A percentile compares a stretch with the other conserved stretches of the same genome.
Conservation (phyloP, 37 sponge, comb jelly and placozoan species). For the Ephydatia muelleri region DNA sequence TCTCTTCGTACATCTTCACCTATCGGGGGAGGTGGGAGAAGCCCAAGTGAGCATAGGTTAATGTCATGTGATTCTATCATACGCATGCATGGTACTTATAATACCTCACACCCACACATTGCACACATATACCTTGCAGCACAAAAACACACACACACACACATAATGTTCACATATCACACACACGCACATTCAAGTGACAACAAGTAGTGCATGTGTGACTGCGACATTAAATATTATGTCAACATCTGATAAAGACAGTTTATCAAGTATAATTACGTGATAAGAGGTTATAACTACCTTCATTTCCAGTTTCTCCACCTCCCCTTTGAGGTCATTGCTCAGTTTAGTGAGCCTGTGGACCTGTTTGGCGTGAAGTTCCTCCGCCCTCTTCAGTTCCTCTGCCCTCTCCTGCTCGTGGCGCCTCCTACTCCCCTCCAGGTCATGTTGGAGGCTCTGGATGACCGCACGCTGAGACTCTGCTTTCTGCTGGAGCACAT, state of each 20-base stretch:
- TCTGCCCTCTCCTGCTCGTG: slow-evolving; percentile 8
- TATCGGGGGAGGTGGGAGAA: neutral
- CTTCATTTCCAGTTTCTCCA: slow-evolving; percentile 13
- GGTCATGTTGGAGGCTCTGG: slow-evolving; percentile 16
- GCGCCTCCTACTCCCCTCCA: neutral
- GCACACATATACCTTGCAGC: neutral
- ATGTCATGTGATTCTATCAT: neutral
- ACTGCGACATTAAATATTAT: too few species aligned
- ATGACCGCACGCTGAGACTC: slow-evolving; percentile 5
- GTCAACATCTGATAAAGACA: too few species aligned
- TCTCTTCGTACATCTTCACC: slow-evolving; percentile 12
- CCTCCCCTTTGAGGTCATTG: slow-evolving; percentile 27
- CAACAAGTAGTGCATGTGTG: too few species aligned
- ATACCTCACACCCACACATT: neutral
- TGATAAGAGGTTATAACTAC: too few species aligned
- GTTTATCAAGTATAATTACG: too few species aligned
- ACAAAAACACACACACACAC: slow-evolving; percentile 6
- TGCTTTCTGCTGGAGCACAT: slow-evolving; percentile 20
- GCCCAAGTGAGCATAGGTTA: neutral
- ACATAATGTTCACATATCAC: too few species aligned
- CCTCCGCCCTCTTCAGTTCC: too few species aligned
- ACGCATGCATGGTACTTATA: neutral
- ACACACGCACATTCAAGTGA: too few species aligned
- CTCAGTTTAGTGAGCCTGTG: slow-evolving; percentile 23
- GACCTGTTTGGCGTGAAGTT: slow-evolving; percentile 51